Percentiles rank a stretch among this genome's conserved stretches.
Conservation (phyloP, 2,113 vertebrate genomes). For the Erythrocercus mccallii region DNA sequence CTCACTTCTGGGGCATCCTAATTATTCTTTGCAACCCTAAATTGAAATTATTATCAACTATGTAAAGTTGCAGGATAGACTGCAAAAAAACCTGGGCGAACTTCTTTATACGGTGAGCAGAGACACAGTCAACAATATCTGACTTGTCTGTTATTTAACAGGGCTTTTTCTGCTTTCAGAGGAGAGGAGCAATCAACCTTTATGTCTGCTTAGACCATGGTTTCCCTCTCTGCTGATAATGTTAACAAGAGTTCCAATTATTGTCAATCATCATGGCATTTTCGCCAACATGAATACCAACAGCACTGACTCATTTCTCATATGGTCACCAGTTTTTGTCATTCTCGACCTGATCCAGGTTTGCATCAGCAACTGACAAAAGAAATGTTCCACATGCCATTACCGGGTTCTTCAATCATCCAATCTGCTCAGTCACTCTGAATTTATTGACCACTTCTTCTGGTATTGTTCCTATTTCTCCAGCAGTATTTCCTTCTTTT, state of each 20-base stretch:
- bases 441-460: slow-evolving; percentile 26
- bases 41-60: not conserved
- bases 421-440: slow-evolving; percentile 27
- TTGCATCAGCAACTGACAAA: slow-evolving; percentile 7
- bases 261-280: slow-evolving; percentile 48
- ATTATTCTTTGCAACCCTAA: not conserved
- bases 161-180: not conserved
- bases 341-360: not conserved
- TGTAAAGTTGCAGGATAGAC: not conserved
- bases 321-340: slow-evolving; percentile 38
- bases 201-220: slow-evolving; percentile 5
- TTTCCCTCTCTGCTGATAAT: slow-evolving; percentile 32
- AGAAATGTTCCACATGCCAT: slow-evolving; percentile 20
- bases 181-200: slow-evolving; percentile 1
- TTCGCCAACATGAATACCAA: slow-evolving; percentile 17
- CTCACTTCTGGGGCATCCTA: not conserved
- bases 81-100: not conserved
- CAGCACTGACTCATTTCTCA: slow-evolving; percentile 30
- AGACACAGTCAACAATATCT: not conserved
- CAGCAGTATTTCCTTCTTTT: not conserved
- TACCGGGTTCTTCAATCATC: slow-evolving; percentile 43
- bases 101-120: not conserved
- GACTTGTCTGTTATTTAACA: not conserved
- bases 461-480: not conserved
- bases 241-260: slow-evolving; percentile 59